These are phyloP conservation scores for Zosterops hypoxanthus DNA, from an alignment of 2,113 vertebrate species.

Conservation along the genomic window DNA sequence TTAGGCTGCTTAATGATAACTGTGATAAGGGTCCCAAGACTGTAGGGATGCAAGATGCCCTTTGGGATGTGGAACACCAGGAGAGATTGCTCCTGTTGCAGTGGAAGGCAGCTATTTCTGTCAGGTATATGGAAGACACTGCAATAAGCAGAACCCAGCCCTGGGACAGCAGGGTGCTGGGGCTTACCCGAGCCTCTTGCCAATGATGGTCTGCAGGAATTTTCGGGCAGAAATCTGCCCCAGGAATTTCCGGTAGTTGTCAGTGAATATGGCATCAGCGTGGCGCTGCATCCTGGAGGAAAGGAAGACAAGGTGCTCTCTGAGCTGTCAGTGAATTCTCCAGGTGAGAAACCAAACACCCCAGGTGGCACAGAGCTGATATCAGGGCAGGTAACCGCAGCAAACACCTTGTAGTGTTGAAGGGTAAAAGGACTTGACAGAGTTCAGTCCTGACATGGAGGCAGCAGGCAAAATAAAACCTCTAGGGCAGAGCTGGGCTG, in stretches of 20 bases:
- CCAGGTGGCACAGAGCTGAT: neutral
- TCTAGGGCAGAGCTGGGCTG: neutral
- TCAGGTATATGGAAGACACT: neutral
- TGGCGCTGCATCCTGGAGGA: constrained; percentile 83
- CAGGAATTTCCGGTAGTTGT: constrained; percentile 91
- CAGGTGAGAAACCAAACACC: neutral
- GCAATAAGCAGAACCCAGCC: neutral
- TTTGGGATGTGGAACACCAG: neutral
- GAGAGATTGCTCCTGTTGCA: neutral
- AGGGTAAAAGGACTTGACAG: neutral
- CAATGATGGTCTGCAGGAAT: constrained; percentile 90
- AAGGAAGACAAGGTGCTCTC: neutral
- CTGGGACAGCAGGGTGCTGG: neutral
- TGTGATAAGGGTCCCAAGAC: neutral
- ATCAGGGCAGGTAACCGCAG: neutral
- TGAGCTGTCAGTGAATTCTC: neutral
- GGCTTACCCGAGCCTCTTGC: constrained; percentile 85
- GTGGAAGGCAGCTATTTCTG: neutral
- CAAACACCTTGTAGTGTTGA: neutral
- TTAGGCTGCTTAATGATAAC: neutral
- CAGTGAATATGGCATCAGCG: constrained; percentile 92
- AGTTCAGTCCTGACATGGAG: neutral
- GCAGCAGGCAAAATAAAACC: neutral
- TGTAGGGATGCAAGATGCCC: neutral
- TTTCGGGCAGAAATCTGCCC: constrained; percentile 90